These are phyloP conservation scores for Cordilura impudica DNA, from an alignment of 2,888 invertebrate species.

Conservation along the genomic window DNA sequence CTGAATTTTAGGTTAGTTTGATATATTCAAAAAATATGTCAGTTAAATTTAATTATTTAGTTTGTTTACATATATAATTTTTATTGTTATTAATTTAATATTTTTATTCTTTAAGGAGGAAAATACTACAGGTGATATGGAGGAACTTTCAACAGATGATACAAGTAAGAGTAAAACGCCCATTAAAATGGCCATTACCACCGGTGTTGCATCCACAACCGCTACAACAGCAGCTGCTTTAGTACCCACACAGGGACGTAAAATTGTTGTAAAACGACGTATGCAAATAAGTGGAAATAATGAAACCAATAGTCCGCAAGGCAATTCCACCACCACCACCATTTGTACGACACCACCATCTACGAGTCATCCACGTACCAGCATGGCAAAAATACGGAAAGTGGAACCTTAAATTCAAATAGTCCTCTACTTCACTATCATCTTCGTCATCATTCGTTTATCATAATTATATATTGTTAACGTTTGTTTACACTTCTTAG, in stretches of 20 bases:
- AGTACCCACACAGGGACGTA: conserved; percentile 68
- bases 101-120: conserved; percentile 69
- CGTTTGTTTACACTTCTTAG: conserved; percentile 12
- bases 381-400: conserved; percentile 70
- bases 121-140: conserved; percentile 65
- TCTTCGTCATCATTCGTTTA: neutral
- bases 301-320: conserved; percentile 47
- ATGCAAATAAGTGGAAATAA: conserved; percentile 66
- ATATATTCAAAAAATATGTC: too few relatives aligned
- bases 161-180: conserved; percentile 65
- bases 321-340: conserved; percentile 21
- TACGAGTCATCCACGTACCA: conserved; percentile 37
- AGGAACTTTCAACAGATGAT: conserved; percentile 69
- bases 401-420: conserved; percentile 66
- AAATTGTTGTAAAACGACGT: conserved; percentile 74
- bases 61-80: neutral
- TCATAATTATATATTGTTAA: conserved; percentile 21
- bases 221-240: conserved; percentile 59
- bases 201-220: conserved; percentile 52
- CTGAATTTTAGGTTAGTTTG: too few relatives aligned
- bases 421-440: conserved; percentile 18
- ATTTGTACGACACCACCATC: conserved; percentile 47
- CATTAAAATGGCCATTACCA: conserved; percentile 62
- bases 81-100: neutral
- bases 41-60: too few relatives aligned